These are phyloP conservation scores for Tetanocera ferruginea DNA, from an alignment of 2,888 invertebrate genomes.

Conservation along the genomic window DNA sequence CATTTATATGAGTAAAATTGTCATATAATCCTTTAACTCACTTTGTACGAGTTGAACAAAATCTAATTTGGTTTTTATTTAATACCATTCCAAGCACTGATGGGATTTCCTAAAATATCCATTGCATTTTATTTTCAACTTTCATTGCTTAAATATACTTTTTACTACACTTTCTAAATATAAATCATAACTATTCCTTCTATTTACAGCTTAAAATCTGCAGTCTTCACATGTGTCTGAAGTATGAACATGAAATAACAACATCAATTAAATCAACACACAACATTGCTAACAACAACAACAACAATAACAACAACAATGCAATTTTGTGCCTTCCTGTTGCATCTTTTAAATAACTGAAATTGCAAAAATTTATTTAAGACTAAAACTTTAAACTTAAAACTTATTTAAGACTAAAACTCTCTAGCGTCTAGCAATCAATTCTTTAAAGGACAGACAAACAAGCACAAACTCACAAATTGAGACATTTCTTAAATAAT, in stretches of 20 bases:
- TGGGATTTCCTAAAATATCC: too few species aligned
- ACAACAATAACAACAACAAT: background rate
- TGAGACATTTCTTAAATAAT: background rate
- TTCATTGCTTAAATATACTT: too few species aligned
- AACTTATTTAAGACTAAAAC: too few species aligned
- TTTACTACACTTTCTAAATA: too few species aligned
- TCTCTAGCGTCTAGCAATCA: conserved; percentile 3
- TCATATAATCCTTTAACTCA: too few species aligned
- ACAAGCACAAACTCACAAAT: background rate
- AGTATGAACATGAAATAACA: background rate
- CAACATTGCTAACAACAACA: background rate
- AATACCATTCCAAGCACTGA: too few species aligned
- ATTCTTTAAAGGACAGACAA: background rate
- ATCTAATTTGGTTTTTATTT: too few species aligned
- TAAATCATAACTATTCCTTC: too few species aligned
- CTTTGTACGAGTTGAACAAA: too few species aligned
- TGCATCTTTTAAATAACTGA: background rate
- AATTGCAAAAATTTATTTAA: background rate
- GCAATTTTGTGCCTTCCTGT: conserved; percentile 19
- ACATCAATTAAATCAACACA: background rate
- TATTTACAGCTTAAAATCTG: background rate
- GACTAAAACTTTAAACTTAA: too few species aligned
- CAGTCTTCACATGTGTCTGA: background rate
- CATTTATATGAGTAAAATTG: too few species aligned
- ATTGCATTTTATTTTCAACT: too few species aligned